Evolutionary conservation across 2,888 invertebrate genomes (phyloP).

Genomic region (Lacanobia oleracea): DNA sequence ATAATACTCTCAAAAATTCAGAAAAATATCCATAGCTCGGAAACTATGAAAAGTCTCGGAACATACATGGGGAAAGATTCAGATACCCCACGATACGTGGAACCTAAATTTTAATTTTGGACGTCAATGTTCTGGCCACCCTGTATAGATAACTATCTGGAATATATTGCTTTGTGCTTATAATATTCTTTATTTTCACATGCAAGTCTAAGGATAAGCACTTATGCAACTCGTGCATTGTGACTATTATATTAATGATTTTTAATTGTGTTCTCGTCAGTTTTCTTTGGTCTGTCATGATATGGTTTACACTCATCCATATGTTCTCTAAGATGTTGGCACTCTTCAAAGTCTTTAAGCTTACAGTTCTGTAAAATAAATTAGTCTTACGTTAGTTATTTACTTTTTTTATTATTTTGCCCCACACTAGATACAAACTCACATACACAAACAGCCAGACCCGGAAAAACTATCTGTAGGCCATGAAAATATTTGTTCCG

Average conservation of each 20-base stretch:
- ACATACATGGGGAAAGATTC: too few relatives aligned
- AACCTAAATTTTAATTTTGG: too few relatives aligned
- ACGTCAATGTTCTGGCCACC: too few relatives aligned
- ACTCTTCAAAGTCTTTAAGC: conserved; percentile 71
- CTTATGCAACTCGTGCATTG: background rate
- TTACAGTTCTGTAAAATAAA: conserved; percentile 80
- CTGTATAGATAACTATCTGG: too few relatives aligned
- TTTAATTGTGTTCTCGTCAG: background rate
- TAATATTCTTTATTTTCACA: background rate
- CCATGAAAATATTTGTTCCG: too few relatives aligned
- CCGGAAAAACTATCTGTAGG: too few relatives aligned
- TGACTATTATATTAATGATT: background rate
- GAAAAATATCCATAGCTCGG: too few relatives aligned
- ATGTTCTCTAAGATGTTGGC: conserved; percentile 73
- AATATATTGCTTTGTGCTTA: background rate
- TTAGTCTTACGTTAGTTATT: background rate
- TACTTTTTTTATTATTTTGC: background rate
- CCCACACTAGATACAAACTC: too few relatives aligned
- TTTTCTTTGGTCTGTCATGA: conserved; percentile 3
- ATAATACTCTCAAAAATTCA: too few relatives aligned
- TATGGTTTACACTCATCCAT: conserved; percentile 56
- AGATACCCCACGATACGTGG: too few relatives aligned
- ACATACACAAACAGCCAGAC: too few relatives aligned
- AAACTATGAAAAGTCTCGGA: too few relatives aligned
- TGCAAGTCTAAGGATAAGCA: background rate